phyloP scores from a whole-genome alignment of 2,797 vertebrate genomes.

The Gymnothorax reevesii region DNA sequence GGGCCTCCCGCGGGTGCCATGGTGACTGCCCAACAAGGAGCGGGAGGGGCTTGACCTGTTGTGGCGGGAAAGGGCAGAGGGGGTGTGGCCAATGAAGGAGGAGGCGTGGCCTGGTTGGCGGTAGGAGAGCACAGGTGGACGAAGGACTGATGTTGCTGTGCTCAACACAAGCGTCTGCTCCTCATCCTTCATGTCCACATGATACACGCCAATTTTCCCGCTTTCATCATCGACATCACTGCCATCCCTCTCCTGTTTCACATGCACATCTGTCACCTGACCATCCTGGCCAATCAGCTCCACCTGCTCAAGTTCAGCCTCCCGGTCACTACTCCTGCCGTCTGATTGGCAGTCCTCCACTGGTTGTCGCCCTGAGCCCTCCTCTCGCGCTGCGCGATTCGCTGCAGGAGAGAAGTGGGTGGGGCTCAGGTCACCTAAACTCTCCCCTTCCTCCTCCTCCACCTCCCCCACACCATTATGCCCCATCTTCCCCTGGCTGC shows the following conservation, averaged over 20 bases:
- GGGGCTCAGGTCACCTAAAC: slow-evolving; percentile 74
- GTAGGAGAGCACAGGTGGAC: slow-evolving; percentile 86
- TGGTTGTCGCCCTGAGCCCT: slow-evolving; percentile 59
- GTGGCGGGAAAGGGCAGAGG: slow-evolving; percentile 81
- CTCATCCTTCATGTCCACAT: slow-evolving; percentile 94
- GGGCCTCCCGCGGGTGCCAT: slow-evolving; percentile 85
- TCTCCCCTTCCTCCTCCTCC: neutral
- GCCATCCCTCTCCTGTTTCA: slow-evolving; percentile 92
- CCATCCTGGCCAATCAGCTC: slow-evolving; percentile 88
- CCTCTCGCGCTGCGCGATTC: slow-evolving; percentile 86
- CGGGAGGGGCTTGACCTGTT: slow-evolving; percentile 90
- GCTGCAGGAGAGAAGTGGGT: slow-evolving; percentile 90
- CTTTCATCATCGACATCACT: slow-evolving; percentile 70
- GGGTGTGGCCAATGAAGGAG: slow-evolving; percentile 57
- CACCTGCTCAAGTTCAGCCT: slow-evolving; percentile 90
- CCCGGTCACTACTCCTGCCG: slow-evolving; percentile 90
- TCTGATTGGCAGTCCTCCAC: slow-evolving; percentile 92
- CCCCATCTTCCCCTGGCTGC: slow-evolving; percentile 81
- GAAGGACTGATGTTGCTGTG: slow-evolving; percentile 90
- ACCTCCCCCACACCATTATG: slow-evolving; percentile 86
- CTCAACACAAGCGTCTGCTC: slow-evolving; percentile 96
- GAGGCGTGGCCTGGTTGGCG: slow-evolving; percentile 58
- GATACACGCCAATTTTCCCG: slow-evolving; percentile 95
- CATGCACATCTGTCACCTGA: slow-evolving; percentile 88
- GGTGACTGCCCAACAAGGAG: slow-evolving; percentile 88